These are phyloP conservation scores for Notocelia uddmanniana DNA, from an alignment of 2,888 invertebrate species.

Conservation along the genomic window DNA sequence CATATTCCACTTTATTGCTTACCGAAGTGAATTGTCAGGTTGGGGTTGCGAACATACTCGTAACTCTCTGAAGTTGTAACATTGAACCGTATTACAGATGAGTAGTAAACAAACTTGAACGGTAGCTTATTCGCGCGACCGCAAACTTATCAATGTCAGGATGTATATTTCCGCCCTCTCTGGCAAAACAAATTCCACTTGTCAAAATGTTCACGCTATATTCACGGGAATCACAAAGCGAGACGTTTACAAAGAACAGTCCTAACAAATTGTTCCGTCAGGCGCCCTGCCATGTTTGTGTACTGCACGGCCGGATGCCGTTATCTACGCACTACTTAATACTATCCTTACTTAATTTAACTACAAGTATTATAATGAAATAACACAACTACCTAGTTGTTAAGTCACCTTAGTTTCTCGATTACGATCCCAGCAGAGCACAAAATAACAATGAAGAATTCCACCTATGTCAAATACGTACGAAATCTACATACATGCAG, in stretches of 20 bases:
- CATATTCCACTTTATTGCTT: constrained; percentile 46
- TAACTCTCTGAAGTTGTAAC: constrained; percentile 21
- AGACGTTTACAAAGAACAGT: constrained; percentile 78
- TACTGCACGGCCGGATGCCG: constrained; percentile 68
- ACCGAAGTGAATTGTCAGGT: constrained; percentile 45
- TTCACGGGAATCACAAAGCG: constrained; percentile 79
- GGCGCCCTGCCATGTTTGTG: constrained; percentile 69
- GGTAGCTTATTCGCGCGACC: constrained; percentile 53
- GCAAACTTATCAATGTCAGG: constrained; percentile 64
- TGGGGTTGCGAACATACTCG: constrained; percentile 15
- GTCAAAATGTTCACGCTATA: constrained; percentile 82
- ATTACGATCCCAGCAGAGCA: not conserved
- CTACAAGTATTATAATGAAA: not conserved
- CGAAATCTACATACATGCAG: not conserved
- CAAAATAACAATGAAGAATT: not conserved
- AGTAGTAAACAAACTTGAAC: constrained; percentile 50
- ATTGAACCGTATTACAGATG: constrained; percentile 42
- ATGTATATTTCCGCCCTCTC: constrained; percentile 61
- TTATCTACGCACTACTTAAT: constrained; percentile 58
- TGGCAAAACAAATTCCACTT: constrained; percentile 78
- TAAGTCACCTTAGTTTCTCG: not conserved
- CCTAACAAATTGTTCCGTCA: constrained; percentile 80
- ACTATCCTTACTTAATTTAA: constrained; percentile 29
- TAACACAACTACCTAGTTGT: not conserved
- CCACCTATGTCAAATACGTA: not conserved